Base-by-base conservation (phyloP, 2,888 invertebrate species). In the Eupithecia pulchellata region DNA sequence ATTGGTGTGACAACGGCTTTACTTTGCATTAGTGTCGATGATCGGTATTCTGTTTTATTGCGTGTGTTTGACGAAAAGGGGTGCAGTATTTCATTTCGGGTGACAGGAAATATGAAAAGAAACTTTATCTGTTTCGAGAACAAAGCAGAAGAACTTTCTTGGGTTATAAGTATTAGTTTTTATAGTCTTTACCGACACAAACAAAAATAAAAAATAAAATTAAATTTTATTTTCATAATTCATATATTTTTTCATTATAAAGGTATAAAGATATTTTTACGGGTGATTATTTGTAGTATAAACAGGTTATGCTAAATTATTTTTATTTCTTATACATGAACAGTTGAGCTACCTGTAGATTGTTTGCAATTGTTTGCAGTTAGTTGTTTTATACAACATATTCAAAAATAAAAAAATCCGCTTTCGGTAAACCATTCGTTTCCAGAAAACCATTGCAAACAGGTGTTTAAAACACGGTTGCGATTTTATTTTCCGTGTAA, bases 41-140 rank as follows among this genome's bases (percentile, higher is more conserved):
- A 66, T 68, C 32, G 39, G 66, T 29, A 58, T 47, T 30, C 61
- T 58, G 68, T 73, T 66, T 64, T 69, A 69, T 61, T 68, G 64
- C 67, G 52, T 72, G 64, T 64, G 13, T 60, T 55, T 71, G 58
- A 47, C 29, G 11, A 20, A 60, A 32, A 34, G 71, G n/a, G 5
- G 63, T 68, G 70, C 63, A 61, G 57, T 29, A 34, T 67, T 66
- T 58, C 30, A 36, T 32, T 29, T 52, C 11, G 17, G 36, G 57
- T 65, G 65, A 55, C 39, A 34, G 3, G n/a, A 4, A 30, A 30
- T 17, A 58, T 6, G 55, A 30, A 8, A 8, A 9, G 25, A 61
- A 25, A 13, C 13, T 34, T 34, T 13, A 32, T 13, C 6, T 8
- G 25, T 36, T 14, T 2, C 11, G 20, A 11, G 11, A 57, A 30